Evolutionary conservation across 2,888 invertebrate species (phyloP).

Genomic region (Leucophenga maculata): DNA sequence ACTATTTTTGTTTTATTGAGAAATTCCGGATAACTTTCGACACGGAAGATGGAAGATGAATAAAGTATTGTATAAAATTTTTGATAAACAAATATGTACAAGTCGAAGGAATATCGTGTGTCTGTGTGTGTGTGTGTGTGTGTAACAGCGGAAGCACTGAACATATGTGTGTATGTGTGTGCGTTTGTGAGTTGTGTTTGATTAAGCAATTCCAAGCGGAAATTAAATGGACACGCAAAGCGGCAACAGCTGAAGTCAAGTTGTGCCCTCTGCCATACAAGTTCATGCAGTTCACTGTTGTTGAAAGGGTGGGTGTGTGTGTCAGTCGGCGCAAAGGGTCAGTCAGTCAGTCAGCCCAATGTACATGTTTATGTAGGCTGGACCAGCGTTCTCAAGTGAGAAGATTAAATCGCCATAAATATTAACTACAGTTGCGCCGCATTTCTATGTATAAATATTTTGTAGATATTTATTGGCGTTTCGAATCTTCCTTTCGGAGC

Average conservation of each 20-base stretch:
- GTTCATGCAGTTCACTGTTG: too few species aligned
- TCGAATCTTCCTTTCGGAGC: too few species aligned
- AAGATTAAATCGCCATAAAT: conserved; percentile 67
- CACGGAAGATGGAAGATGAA: too few species aligned
- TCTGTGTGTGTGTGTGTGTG: too few species aligned
- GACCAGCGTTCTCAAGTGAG: conserved; percentile 55
- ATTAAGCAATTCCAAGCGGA: conserved; percentile 64
- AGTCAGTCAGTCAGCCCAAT: conserved; percentile 42
- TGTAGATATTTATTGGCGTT: neutral
- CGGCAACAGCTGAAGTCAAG: conserved; percentile 35
- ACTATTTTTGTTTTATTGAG: too few species aligned
- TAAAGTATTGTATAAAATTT: too few species aligned
- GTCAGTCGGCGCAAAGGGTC: conserved; percentile 21
- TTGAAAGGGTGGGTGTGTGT: neutral
- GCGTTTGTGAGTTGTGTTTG: conserved; percentile 52
- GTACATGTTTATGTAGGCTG: conserved; percentile 62
- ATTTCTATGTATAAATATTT: conserved; percentile 14
- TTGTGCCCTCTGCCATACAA: too few species aligned
- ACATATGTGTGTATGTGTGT: conserved; percentile 12
- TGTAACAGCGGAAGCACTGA: too few species aligned
- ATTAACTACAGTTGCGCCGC: conserved; percentile 60
- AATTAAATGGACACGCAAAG: conserved; percentile 66
- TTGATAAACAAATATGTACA: too few species aligned
- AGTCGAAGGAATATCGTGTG: too few species aligned
- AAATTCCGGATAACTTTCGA: too few species aligned